Base-by-base conservation (phyloP, 2,888 invertebrate species). In the Neria commutata region DNA sequence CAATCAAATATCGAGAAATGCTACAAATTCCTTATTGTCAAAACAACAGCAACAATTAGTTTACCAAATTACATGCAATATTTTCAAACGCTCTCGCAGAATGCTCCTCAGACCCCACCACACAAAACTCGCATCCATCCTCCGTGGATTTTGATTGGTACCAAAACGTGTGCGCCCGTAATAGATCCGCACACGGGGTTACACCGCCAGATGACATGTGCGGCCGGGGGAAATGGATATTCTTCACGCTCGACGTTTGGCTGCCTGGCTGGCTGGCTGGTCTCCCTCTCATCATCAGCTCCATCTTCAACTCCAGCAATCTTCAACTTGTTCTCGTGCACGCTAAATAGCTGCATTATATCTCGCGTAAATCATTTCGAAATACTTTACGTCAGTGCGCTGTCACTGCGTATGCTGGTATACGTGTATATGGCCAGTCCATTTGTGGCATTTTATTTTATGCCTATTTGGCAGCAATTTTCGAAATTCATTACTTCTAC, bases 1-100 rank as follows among this genome's bases (percentile, higher is more conserved):
- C 50, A 56, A 34, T 49, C 46, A 42, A 34, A 51, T 51, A 50
- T 56, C 29, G 51, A n/a, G 72, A 74, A 72, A 72, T 72, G 73
- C 74, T 74, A 76, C 76, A 76, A 77, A 77, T 77, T 75, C 76
- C 77, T 71, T 74, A 75, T 76, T 77, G 77, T 77, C 77, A 76
- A 77, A 77, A 77, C 76, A 76, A 70, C 66, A 71, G 70, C 73
- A 71, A 75, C 75, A 77, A 77, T 75, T 75, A 76, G 76, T 75
- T 75, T 75, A 75, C 74, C 75, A 70, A 73, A 75, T 75, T 75
- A 75, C 74, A 74, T 63, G 69, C 73, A 72, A 72, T 72, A 72
- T 73, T 71, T 71, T 62, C 68, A 67, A 72, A 72, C n/a, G 6
- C 29, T 11, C 29, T 6, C 29, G 6, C 29, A 29, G 11, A 29